These are phyloP conservation scores for Tursiops truncatus DNA, from an alignment of 2,113 vertebrate genomes.

Conservation along the genomic window DNA sequence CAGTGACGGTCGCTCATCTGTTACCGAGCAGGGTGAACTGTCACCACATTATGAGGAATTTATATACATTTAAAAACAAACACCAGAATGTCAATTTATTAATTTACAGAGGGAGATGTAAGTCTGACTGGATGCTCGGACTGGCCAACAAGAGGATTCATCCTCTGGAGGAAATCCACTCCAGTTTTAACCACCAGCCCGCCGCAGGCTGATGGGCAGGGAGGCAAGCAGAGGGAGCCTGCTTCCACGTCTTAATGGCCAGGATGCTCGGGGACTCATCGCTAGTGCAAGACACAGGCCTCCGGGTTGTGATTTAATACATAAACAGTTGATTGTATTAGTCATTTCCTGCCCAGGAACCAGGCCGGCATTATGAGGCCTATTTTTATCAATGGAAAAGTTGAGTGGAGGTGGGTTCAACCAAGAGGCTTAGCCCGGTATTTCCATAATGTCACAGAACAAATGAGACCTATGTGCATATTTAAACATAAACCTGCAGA, in stretches of 20 bases:
- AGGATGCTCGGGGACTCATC: background rate
- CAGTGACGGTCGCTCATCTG: accelerated
- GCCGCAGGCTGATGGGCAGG: background rate
- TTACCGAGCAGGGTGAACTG: background rate
- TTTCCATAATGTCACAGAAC: background rate
- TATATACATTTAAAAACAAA: background rate
- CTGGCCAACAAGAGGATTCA: background rate
- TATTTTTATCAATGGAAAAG: constrained; percentile 54
- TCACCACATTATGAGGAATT: background rate
- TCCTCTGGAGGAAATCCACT: background rate
- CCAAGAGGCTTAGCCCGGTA: background rate
- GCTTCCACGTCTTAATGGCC: background rate
- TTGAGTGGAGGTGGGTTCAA: background rate
- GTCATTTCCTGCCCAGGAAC: constrained; percentile 8
- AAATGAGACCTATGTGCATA: background rate
- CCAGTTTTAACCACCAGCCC: background rate
- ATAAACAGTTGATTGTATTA: background rate
- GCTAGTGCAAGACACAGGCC: background rate
- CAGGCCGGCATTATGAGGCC: background rate
- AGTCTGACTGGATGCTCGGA: accelerated
- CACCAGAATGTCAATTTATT: background rate
- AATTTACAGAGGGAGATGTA: background rate
- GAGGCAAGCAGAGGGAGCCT: background rate
- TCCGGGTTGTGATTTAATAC: background rate
- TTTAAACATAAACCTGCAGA: background rate